These are phyloP conservation scores for Ophion ellenae DNA, from an alignment of 2,888 invertebrate species.

Conservation along the genomic window DNA sequence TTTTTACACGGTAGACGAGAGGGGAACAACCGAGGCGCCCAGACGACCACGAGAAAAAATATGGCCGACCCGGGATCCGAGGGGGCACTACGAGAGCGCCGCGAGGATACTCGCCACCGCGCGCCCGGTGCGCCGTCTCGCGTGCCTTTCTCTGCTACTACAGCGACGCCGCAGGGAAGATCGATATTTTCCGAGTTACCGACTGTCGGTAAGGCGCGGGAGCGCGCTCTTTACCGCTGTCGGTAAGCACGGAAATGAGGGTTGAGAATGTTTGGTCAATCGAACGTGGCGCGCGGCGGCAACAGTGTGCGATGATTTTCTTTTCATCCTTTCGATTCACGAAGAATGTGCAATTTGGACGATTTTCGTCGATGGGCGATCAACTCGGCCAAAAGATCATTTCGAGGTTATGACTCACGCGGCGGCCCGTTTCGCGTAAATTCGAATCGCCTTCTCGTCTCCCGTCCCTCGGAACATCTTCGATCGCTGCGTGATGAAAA, in stretches of 20 bases:
- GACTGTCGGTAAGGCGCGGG: not conserved
- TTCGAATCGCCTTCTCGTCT: too few relatives aligned
- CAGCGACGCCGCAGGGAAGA: not conserved
- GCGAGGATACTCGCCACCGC: slow-evolving; percentile 68
- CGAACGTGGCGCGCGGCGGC: too few relatives aligned
- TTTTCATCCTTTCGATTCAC: too few relatives aligned
- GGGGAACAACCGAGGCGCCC: slow-evolving; percentile 46
- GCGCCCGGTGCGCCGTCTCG: slow-evolving; percentile 1
- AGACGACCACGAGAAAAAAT: slow-evolving; percentile 79
- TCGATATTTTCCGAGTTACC: slow-evolving; percentile 5
- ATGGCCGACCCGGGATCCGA: slow-evolving; percentile 77
- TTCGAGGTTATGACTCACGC: too few relatives aligned
- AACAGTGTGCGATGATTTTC: too few relatives aligned
- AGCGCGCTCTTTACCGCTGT: not conserved
- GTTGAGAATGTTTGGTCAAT: not conserved
- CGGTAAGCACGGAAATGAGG: not conserved
- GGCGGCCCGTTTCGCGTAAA: too few relatives aligned
- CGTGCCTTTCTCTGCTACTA: not conserved
- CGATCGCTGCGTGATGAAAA: not conserved
- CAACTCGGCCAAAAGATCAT: too few relatives aligned
- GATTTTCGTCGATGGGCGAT: too few relatives aligned
- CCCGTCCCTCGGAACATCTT: too few relatives aligned
- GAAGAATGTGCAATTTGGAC: too few relatives aligned
- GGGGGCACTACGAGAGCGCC: slow-evolving; percentile 68
- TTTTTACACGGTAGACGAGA: slow-evolving; percentile 14